phyloP scores from a whole-genome alignment of 2,888 invertebrate species.

The Macaria notata region DNA sequence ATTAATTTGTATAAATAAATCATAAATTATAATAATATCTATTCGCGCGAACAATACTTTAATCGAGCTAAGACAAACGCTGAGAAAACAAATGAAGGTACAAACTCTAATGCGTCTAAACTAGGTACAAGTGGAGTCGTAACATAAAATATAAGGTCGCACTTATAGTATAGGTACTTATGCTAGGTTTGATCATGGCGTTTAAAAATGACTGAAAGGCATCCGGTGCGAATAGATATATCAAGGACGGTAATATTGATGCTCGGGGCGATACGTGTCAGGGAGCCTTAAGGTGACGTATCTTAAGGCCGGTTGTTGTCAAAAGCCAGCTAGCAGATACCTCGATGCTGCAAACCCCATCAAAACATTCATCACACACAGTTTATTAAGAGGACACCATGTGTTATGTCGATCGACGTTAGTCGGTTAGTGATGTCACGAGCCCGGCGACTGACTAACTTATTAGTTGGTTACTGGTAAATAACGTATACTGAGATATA shows the following conservation, averaged over 20 bases:
- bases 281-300: slow-evolving; percentile 61
- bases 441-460: slow-evolving; percentile 32
- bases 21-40: slow-evolving; percentile 64
- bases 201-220: slow-evolving; percentile 69
- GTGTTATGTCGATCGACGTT: slow-evolving; percentile 57
- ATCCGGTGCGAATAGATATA: slow-evolving; percentile 53
- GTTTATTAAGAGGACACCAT: slow-evolving; percentile 60
- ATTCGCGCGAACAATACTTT: slow-evolving; percentile 67
- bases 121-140: slow-evolving; percentile 72
- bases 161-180: slow-evolving; percentile 75
- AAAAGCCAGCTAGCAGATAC: slow-evolving; percentile 82
- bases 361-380: slow-evolving; percentile 73
- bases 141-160: slow-evolving; percentile 66
- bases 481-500: no score
- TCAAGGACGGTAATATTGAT: slow-evolving; percentile 77
- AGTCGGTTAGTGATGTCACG: slow-evolving; percentile 68
- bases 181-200: slow-evolving; percentile 72
- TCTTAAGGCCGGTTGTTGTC: slow-evolving; percentile 78
- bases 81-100: slow-evolving; percentile 52
- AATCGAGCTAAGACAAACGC: slow-evolving; percentile 71
- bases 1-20: slow-evolving; percentile 66
- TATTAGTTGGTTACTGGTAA: no score
- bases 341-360: slow-evolving; percentile 82
- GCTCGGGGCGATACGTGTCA: slow-evolving; percentile 71
- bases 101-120: slow-evolving; percentile 60